Percentiles rank a stretch among this genome's conserved stretches.
These are phyloP conservation scores for Diprion similis DNA, from an alignment of 1,140 invertebrate genomes.

Conservation along the genomic window DNA sequence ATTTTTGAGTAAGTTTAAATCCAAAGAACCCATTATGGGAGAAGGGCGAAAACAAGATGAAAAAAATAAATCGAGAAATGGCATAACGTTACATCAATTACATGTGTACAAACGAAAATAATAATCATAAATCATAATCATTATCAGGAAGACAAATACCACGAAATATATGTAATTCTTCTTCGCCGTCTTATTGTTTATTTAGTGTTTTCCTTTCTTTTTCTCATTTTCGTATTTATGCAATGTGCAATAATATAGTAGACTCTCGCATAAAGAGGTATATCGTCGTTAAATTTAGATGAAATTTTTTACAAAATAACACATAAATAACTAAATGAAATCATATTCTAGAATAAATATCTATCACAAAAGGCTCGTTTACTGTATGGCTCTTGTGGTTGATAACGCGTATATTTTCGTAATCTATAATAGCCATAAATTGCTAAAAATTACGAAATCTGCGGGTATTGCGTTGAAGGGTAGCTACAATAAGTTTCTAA, in stretches of 20 bases:
- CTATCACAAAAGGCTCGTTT: slow-evolving; percentile 59
- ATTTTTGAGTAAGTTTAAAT: too few species aligned
- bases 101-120: background rate
- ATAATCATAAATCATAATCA: background rate
- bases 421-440: background rate
- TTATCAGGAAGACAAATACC: background rate
- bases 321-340: slow-evolving; percentile 21
- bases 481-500: too few species aligned
- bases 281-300: background rate
- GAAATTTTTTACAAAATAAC: slow-evolving; percentile 3
- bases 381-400: slow-evolving; percentile 29
- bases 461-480: background rate
- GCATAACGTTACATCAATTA: background rate
- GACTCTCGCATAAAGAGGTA: too few species aligned
- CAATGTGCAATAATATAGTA: background rate
- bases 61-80: background rate
- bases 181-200: background rate
- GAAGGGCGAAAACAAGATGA: slow-evolving; percentile 4
- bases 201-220: slow-evolving; percentile 14
- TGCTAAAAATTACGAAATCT: background rate
- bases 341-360: slow-evolving; percentile 56
- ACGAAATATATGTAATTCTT: background rate
- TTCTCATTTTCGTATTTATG: slow-evolving; percentile 16
- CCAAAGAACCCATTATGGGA: background rate
- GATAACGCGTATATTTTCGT: background rate